These are phyloP conservation scores for Drosophila funebris DNA, from an alignment of 1,140 invertebrate species.

Conservation along the genomic window DNA sequence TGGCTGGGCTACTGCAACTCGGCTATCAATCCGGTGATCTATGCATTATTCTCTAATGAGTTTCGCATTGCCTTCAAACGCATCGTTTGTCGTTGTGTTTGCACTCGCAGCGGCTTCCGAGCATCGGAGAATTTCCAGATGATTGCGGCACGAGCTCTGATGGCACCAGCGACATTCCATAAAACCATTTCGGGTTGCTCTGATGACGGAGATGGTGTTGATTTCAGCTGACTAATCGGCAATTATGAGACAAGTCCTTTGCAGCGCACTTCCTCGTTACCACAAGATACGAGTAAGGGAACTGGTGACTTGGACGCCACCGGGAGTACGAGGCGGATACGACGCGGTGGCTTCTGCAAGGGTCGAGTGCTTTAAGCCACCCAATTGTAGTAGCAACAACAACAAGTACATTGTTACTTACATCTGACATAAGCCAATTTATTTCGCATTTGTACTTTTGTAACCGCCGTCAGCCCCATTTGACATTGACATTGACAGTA, in stretches of 20 bases:
- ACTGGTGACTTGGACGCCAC: slow-evolving; percentile 3
- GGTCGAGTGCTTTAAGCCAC: slow-evolving; percentile 61
- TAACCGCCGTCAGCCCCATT: slow-evolving; percentile 48
- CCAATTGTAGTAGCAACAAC: background rate
- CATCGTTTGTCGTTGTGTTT: slow-evolving; percentile 87
- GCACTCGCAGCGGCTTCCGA: slow-evolving; percentile 81
- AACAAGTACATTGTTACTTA: slow-evolving; percentile 17
- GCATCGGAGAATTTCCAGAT: slow-evolving; percentile 83
- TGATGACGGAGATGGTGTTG: slow-evolving; percentile 75
- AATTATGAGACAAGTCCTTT: slow-evolving; percentile 63
- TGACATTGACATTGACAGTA: slow-evolving; percentile 58
- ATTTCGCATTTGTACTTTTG: slow-evolving; percentile 75
- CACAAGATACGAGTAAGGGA: slow-evolving; percentile 44
- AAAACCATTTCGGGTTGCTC: slow-evolving; percentile 82
- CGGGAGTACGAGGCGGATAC: slow-evolving; percentile 46
- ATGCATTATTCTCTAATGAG: slow-evolving; percentile 93
- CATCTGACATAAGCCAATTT: slow-evolving; percentile 40
- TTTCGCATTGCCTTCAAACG: slow-evolving; percentile 93
- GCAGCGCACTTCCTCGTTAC: slow-evolving; percentile 66
- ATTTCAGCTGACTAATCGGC: slow-evolving; percentile 82
- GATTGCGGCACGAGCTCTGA: slow-evolving; percentile 76
- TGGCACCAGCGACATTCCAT: slow-evolving; percentile 82
- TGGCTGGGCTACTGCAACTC: slow-evolving; percentile 98
- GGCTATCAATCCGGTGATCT: slow-evolving; percentile 94
- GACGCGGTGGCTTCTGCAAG: slow-evolving; percentile 78